A percentile compares a stretch with the other conserved stretches of the same genome.
These are phyloP conservation scores for Panagrolaimus sp. DNA, from an alignment of 1,140 invertebrate species.

Conservation along the genomic window DNA sequence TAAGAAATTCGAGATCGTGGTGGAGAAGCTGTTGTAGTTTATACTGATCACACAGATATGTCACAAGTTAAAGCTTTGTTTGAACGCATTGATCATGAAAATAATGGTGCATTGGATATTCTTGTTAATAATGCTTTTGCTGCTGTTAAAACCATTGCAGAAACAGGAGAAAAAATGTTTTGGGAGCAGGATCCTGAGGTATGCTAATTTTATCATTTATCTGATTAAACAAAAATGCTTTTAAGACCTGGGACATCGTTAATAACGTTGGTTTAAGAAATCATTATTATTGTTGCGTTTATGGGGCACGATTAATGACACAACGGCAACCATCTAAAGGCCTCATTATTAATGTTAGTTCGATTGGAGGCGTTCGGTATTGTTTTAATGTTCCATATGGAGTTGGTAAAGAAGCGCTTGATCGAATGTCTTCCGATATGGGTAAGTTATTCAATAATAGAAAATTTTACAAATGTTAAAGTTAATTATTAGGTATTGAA, in stretches of 20 bases:
- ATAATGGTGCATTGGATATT: slow-evolving; percentile 59
- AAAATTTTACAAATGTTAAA: too few species aligned
- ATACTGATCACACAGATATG: slow-evolving; percentile 60
- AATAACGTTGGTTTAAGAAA: slow-evolving; percentile 28
- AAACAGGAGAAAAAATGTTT: slow-evolving; percentile 17
- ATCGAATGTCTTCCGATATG: slow-evolving; percentile 60
- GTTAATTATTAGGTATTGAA: slow-evolving; percentile 40
- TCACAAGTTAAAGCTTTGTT: slow-evolving; percentile 58
- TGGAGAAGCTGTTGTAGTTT: slow-evolving; percentile 57
- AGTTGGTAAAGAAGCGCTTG: slow-evolving; percentile 60
- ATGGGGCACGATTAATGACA: slow-evolving; percentile 22
- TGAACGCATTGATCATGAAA: slow-evolving; percentile 57
- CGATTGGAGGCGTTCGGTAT: slow-evolving; percentile 58
- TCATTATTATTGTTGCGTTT: slow-evolving; percentile 28
- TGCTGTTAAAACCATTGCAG: slow-evolving; percentile 44
- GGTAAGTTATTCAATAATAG: slow-evolving; percentile 24
- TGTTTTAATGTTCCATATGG: slow-evolving; percentile 60
- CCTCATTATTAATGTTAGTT: slow-evolving; percentile 60
- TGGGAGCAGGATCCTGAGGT: slow-evolving; percentile 21
- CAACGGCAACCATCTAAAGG: slow-evolving; percentile 45
- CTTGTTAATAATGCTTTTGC: slow-evolving; percentile 61
- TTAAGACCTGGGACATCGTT: slow-evolving; percentile 13
- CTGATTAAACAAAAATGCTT: too few species aligned
- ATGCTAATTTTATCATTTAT: too few species aligned
- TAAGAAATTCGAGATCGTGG: slow-evolving; percentile 47